These are phyloP conservation scores for Tyrannus savana DNA, from an alignment of 2,113 vertebrate genomes.

Conservation along the genomic window DNA sequence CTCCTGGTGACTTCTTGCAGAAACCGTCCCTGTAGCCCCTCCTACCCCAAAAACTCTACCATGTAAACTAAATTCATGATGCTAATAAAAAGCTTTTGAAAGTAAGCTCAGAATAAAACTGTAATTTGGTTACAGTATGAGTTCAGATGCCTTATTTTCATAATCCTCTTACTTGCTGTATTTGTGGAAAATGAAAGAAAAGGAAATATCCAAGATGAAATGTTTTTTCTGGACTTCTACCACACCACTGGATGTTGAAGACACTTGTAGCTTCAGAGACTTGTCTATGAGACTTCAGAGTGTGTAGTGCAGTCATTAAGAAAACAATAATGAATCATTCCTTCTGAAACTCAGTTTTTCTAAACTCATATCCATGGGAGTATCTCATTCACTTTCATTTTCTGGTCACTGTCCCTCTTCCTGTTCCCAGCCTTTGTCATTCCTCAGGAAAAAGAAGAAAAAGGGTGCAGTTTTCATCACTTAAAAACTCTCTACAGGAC, in stretches of 20 bases:
- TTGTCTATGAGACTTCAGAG: background rate
- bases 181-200: background rate
- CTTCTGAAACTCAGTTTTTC: background rate
- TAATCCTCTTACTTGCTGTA: background rate
- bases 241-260: background rate
- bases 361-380: background rate
- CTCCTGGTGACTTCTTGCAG: background rate
- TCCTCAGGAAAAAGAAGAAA: background rate
- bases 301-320: background rate
- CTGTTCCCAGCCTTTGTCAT: background rate
- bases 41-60: background rate
- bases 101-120: background rate
- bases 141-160: background rate
- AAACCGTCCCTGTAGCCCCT: background rate
- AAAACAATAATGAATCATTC: background rate
- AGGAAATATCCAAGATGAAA: background rate
- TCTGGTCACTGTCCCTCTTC: background rate
- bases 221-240: background rate
- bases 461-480: background rate
- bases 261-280: background rate
- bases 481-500: background rate
- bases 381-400: background rate
- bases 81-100: background rate
- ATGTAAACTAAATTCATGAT: background rate
- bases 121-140: rapidly evolving